Percentiles rank a stretch among this genome's conserved stretches.
phyloP scores from a whole-genome alignment of 1,140 invertebrate species.

The Drosophila bifasciata region DNA sequence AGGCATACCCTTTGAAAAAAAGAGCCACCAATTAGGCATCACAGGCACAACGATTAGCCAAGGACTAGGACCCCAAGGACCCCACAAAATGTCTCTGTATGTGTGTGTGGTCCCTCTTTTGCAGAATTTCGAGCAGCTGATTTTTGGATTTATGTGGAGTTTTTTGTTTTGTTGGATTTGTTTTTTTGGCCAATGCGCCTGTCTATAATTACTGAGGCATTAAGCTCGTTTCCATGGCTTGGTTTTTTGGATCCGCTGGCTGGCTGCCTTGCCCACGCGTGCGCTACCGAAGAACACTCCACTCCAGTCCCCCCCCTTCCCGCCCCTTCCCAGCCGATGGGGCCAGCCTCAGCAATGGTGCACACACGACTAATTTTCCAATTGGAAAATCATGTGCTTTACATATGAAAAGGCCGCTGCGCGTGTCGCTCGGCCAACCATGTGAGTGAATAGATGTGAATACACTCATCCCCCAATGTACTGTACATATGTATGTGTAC shows the following conservation, averaged over 20 bases:
- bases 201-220: constrained; percentile 74
- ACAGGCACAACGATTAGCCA: constrained; percentile 38
- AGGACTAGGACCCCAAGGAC: constrained; percentile 29
- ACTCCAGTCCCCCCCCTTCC: not conserved
- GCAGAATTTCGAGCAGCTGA: constrained; percentile 17
- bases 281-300: constrained; percentile 60
- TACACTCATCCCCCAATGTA: constrained; percentile 38
- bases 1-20: not conserved
- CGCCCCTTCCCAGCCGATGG: constrained; percentile 17
- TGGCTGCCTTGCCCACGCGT: constrained; percentile 74
- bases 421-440: constrained; percentile 80
- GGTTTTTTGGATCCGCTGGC: constrained; percentile 73
- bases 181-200: constrained; percentile 48
- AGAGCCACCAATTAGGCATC: constrained; percentile 65
- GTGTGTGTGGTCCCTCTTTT: constrained; percentile 60
- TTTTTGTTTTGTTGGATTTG: constrained; percentile 6
- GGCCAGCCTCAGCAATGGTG: not conserved
- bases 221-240: constrained; percentile 77
- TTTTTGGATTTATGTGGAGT: constrained; percentile 1
- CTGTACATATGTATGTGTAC: constrained; percentile 17
- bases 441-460: constrained; percentile 54
- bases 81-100: too few relatives aligned
- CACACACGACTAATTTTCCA: constrained; percentile 76
- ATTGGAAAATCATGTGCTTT: constrained; percentile 82
- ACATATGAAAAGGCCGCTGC: constrained; percentile 79